A percentile compares a stretch with the other conserved stretches of the same genome.
Evolutionary conservation across 2,888 invertebrate genomes (phyloP).

Genomic region (Bombylius discolor): DNA sequence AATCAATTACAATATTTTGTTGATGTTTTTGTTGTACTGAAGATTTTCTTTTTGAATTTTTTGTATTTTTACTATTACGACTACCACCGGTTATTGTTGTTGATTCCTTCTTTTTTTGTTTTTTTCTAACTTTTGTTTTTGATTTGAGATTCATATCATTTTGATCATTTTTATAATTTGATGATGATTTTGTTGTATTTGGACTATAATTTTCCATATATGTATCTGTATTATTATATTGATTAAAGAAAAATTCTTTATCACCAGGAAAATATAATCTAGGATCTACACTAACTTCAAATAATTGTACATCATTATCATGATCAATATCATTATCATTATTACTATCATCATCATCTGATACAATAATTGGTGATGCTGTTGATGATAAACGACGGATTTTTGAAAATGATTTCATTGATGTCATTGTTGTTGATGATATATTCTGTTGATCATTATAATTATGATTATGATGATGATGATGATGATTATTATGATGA

Average conservation of each 20-base stretch:
- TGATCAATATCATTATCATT: conserved; percentile 13
- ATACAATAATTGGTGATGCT: background rate
- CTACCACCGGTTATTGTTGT: background rate
- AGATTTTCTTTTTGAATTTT: background rate
- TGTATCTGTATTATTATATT: background rate
- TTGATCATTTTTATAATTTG: background rate
- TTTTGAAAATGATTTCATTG: background rate
- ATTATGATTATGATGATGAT: background rate
- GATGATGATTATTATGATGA: conserved; percentile 19
- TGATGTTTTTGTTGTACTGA: background rate
- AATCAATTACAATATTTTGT: background rate
- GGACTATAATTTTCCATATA: background rate
- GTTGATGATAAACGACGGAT: background rate
- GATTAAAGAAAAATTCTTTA: conserved; percentile 2
- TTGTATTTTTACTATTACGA: background rate
- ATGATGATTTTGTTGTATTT: background rate
- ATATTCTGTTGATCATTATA: background rate
- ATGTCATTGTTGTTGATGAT: background rate
- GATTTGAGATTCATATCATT: background rate
- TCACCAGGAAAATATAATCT: conserved; percentile 15
- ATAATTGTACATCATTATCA: conserved; percentile 14
- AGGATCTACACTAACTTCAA: conserved; percentile 20
- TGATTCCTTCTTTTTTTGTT: conserved; percentile 7
- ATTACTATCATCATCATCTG: background rate
- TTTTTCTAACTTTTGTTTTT: background rate